A percentile compares a stretch with the other conserved stretches of the same genome.
phyloP scores from a whole-genome alignment of 2,113 vertebrate species.

The Tragelaphus scriptus region DNA sequence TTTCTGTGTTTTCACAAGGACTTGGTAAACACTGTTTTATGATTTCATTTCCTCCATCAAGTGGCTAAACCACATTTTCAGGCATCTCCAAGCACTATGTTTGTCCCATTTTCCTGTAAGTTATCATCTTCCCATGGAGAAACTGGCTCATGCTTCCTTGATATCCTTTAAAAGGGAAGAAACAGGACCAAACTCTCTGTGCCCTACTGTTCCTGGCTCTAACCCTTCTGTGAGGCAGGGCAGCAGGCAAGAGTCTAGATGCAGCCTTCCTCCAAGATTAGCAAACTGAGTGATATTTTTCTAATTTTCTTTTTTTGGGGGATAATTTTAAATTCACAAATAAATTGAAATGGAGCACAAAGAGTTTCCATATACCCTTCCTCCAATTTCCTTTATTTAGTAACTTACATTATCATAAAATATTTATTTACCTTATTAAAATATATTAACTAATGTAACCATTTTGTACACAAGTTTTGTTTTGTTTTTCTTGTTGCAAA shows the following conservation, averaged over 20 bases:
- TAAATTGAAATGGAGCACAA: neutral
- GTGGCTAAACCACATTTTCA: neutral
- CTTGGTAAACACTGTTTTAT: neutral
- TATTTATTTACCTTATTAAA: neutral
- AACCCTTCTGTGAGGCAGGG: neutral
- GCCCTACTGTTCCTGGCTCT: neutral
- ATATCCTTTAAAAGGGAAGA: neutral
- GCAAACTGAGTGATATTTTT: neutral
- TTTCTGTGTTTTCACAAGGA: neutral
- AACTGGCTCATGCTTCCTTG: neutral
- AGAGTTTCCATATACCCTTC: neutral
- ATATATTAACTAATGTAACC: neutral
- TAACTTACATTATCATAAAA: neutral
- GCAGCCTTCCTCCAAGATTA: neutral
- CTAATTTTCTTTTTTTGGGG: neutral
- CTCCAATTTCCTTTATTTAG: neutral
- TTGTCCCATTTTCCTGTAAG: neutral
- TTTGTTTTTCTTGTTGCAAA: neutral
- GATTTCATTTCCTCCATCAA: neutral
- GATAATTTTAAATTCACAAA: neutral
- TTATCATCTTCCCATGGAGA: neutral
- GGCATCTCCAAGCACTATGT: neutral
- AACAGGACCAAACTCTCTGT: neutral
- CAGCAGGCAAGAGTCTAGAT: neutral
- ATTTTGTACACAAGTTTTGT: neutral